These are phyloP conservation scores for Lepidochitona cinerea DNA, from an alignment of 2,888 invertebrate species.

Conservation along the genomic window DNA sequence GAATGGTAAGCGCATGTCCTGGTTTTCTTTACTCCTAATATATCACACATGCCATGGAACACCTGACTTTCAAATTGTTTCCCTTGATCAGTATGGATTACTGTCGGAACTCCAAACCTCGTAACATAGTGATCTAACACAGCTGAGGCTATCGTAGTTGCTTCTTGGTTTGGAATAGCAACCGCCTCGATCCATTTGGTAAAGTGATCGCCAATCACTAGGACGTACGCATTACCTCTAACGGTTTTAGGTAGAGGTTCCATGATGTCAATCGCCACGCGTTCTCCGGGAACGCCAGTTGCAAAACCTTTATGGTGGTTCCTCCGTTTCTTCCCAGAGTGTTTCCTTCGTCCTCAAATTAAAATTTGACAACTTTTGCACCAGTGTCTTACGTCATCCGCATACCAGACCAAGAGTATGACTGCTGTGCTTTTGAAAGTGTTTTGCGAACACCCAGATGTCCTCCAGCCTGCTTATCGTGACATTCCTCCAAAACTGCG, in stretches of 20 bases:
- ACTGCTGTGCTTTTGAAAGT: background rate
- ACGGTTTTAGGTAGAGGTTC: constrained; percentile 22
- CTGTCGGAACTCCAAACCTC: constrained; percentile 26
- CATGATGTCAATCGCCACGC: constrained; percentile 22
- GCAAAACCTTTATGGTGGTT: constrained; percentile 20
- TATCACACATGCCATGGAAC: constrained; percentile 18
- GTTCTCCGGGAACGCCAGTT: constrained; percentile 23
- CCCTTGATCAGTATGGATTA: constrained; percentile 30
- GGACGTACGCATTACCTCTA: constrained; percentile 22
- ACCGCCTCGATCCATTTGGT: constrained; percentile 12
- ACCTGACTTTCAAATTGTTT: constrained; percentile 25
- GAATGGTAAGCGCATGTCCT: constrained; percentile 30
- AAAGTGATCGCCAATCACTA: constrained; percentile 25
- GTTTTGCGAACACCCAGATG: background rate
- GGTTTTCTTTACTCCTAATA: constrained; percentile 26
- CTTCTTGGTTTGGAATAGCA: constrained; percentile 30
- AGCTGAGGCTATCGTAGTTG: constrained; percentile 24
- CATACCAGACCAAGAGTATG: background rate
- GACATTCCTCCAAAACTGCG: background rate
- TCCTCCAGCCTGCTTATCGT: background rate
- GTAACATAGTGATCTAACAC: constrained; percentile 20
- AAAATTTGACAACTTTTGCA: constrained; percentile 23
- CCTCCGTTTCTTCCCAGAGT: constrained; percentile 6
- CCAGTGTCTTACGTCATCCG: constrained; percentile 16
- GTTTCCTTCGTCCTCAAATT: constrained; percentile 19